phyloP scores from a whole-genome alignment of 2,888 invertebrate species.

The Spodoptera picta region DNA sequence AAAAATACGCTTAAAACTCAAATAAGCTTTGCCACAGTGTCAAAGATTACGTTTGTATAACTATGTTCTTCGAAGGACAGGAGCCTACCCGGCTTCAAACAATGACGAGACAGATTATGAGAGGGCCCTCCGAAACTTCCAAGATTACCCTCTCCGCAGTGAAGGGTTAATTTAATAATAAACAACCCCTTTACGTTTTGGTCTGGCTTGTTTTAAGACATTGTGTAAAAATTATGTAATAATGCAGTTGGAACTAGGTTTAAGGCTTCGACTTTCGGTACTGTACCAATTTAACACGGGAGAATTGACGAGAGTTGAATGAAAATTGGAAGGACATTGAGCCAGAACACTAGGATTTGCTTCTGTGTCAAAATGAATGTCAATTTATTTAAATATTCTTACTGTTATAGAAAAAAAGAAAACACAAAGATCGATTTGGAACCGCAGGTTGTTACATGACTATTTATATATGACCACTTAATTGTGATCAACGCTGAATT shows the following conservation, averaged over 20 bases:
- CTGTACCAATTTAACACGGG: no score
- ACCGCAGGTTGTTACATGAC: no score
- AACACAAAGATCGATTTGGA: no score
- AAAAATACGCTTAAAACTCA: constrained; percentile 13
- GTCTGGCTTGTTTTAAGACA: constrained; percentile 17
- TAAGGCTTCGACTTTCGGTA: neutral
- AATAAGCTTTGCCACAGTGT: constrained; percentile 29
- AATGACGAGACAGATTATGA: constrained; percentile 67
- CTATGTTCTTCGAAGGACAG: constrained; percentile 23
- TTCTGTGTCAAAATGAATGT: no score
- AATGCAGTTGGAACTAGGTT: neutral
- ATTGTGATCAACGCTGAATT: no score
- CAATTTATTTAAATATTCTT: no score
- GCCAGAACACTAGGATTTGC: no score
- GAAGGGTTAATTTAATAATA: constrained; percentile 64
- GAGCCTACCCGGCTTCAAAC: constrained; percentile 51
- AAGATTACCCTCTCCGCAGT: constrained; percentile 59
- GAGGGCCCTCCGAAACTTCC: constrained; percentile 58
- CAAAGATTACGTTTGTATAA: constrained; percentile 23
- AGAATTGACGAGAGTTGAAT: no score
- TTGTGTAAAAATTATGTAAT: constrained; percentile 5
- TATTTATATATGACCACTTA: no score
- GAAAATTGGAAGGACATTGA: no score
- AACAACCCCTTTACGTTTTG: constrained; percentile 57
- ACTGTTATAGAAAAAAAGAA: no score